Base-by-base conservation (phyloP, 2,113 vertebrate genomes). In the Rhynchopsitta pachyrhyncha region DNA sequence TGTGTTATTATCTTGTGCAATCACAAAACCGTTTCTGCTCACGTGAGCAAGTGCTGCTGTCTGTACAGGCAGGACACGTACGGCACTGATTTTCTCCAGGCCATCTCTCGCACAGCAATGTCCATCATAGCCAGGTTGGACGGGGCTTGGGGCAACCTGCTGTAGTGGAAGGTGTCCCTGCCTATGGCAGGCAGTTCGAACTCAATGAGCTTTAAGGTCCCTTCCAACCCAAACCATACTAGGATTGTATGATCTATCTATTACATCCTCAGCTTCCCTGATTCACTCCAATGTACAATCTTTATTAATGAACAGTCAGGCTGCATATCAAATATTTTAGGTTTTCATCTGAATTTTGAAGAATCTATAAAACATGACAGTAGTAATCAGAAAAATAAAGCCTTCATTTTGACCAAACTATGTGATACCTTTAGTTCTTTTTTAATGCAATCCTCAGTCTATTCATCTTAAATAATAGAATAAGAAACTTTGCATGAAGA, bases 221-320 rank as follows among this genome's bases (percentile, higher is more conserved):
- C 9, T 59, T 59, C 33, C 57, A 59, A 59, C n/a, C 33, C 57
- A 59, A 24, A 59, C 33, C 22, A 16, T 23, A 7, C 14, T 59
- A 23, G 23, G 57, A 35, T 35, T 35, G 13, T 35, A 35, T 24
- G 22, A 35, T 59, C 73, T 59, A 39, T 62, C 42, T 11, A 23
- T 41, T 78, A 88, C 75, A 82, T 90, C 93, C 90, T 86, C 62
- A 73, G 88, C 76, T 90, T 83, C 46, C 35, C 60, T 24, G 18
- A 75, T 68, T 94, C 73, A n/a, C 37, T 88, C 31, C 6, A 5
- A 28, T 57, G 31, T 76, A 50, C 42, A 15, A 0, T 71, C 64
- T 88, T 90, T 84, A 95, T 91, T 96, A 89, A 95, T 73, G 95
- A 89, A 44, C 66, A 81, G 8, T 84, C 69, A 66, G 68, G 31